Evolutionary conservation across 2,113 vertebrate genomes (phyloP), one percentile per base, ranked within the genome.

Genomic region (Megalops atlanticus): DNA sequence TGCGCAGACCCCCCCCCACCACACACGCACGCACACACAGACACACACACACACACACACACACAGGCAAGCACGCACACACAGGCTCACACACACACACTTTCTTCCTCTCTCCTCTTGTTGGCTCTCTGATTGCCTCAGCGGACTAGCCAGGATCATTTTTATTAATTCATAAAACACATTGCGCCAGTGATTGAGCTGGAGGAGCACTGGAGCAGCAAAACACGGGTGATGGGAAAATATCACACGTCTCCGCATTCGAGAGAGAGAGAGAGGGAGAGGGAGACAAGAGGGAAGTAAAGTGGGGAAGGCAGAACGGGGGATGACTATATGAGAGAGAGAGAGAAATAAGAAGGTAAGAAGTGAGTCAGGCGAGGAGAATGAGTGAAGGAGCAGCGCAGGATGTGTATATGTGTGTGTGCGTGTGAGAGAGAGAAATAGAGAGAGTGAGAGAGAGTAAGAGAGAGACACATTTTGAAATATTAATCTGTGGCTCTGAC

Each of bases 151-250:
- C 88, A 83, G 81, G 92, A 95, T 92, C 88, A 88, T 89, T 93
- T 92, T 90, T 92, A 95, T 94, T 94, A 94, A 95, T 96, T 95
- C 93, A 92, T 92, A 92, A 94, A 96, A 93, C 89, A 93, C 88
- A 91, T 36, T 79, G 1, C 85, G 39, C 81, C 85, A 69, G 81
- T 89, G 93, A 93, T 92, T 84, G 92, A 95, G 93, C 90, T 84
- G 75, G 87, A 87, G 89, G 94, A 92, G 94, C 78, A 83, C 83
- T 54, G 87, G 84, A 91, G 92, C 92, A 88, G 94, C 90, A 92
- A 92, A 92, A 94, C 93, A 91, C 16, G 78, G 90, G 92, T 88
- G 93, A 90, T 86, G 92, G 89, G 86, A 93, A 93, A 93, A 94
- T 87, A 93, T 87, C 87, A 88, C 91, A 85, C 71, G 79, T 89